These are phyloP conservation scores for Takifugu ocellatus DNA, from an alignment of 2,797 vertebrate genomes.

Conservation along the genomic window DNA sequence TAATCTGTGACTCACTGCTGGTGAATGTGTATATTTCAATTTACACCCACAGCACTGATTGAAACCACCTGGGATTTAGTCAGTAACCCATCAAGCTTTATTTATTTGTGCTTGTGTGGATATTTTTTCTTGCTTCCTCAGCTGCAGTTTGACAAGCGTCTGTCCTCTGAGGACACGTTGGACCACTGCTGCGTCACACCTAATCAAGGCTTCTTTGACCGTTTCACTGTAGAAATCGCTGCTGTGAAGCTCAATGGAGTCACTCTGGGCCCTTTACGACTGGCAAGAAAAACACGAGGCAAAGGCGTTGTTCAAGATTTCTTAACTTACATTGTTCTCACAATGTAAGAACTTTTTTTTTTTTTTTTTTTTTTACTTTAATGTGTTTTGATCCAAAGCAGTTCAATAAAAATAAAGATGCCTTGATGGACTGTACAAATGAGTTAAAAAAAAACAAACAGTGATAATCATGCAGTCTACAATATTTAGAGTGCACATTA, in stretches of 20 bases:
- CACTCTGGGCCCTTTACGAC: no score
- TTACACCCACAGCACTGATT: not conserved
- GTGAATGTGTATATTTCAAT: not conserved
- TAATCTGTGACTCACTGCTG: not conserved
- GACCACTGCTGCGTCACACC: not conserved
- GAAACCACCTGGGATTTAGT: not conserved
- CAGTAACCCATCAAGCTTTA: constrained; percentile 24
- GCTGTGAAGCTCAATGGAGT: no score
- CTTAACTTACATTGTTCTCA: not conserved
- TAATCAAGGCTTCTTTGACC: not conserved
- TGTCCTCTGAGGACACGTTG: not conserved
- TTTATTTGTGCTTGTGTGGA: constrained; percentile 9
- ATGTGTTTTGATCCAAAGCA: constrained; percentile 61
- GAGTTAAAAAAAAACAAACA: constrained; percentile 37
- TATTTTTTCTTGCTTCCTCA: constrained; percentile 3
- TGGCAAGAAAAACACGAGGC: no score
- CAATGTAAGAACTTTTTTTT: constrained; percentile 19
- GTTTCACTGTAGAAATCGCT: no score
- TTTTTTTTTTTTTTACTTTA: constrained; percentile 12
- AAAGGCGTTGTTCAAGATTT: no score
- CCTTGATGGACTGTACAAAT: constrained; percentile 62
- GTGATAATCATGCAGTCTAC: constrained; percentile 69
- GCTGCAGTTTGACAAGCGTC: constrained; percentile 20
- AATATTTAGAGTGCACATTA: constrained; percentile 68
- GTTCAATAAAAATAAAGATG: constrained; percentile 68